These are phyloP conservation scores for Glaucomys volans DNA, from an alignment of 2,113 vertebrate genomes.

Conservation along the genomic window DNA sequence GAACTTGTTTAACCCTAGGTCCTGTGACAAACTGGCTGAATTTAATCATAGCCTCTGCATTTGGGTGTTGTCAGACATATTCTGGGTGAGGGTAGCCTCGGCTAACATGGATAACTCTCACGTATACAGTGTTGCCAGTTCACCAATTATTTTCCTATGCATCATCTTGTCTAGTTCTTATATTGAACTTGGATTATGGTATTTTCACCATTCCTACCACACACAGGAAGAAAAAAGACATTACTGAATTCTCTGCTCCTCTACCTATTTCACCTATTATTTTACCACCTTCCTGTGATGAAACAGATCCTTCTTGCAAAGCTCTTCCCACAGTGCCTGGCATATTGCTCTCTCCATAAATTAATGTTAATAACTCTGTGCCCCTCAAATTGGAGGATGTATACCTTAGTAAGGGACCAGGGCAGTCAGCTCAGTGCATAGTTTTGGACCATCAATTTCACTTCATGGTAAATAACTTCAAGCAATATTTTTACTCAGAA, in stretches of 20 bases:
- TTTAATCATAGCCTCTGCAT: background rate
- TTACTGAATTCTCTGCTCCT: background rate
- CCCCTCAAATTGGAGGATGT: background rate
- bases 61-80: background rate
- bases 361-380: background rate
- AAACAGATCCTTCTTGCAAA: background rate
- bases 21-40: background rate
- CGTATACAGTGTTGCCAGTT: background rate
- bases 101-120: background rate
- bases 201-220: background rate
- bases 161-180: background rate
- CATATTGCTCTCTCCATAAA: background rate
- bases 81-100: background rate
- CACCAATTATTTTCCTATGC: background rate
- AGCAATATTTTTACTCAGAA: conserved; percentile 34
- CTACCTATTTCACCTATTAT: background rate
- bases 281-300: background rate
- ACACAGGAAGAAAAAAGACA: background rate
- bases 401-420: background rate
- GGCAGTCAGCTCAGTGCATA: background rate
- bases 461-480: conserved; percentile 39
- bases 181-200: background rate
- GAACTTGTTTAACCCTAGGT: background rate
- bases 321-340: background rate
- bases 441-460: background rate